These are phyloP conservation scores for Sphenopsis melanotis DNA, from an alignment of 2,797 vertebrate species.

Conservation along the genomic window DNA sequence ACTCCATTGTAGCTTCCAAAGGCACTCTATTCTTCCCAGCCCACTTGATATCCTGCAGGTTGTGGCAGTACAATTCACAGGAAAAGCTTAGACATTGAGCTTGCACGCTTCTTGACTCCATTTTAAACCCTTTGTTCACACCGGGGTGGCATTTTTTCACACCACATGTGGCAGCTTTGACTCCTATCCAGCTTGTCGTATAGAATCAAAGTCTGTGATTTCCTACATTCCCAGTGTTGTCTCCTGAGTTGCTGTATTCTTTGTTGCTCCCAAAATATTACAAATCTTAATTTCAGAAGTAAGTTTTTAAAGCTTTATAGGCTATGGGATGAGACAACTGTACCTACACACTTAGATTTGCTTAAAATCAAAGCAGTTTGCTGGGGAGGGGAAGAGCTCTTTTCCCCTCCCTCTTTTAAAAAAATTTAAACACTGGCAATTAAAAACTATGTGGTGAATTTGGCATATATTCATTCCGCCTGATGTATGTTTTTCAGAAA, in stretches of 20 bases:
- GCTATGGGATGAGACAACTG: background rate
- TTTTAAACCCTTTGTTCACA: conserved; percentile 88
- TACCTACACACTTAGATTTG: background rate
- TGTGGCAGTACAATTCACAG: conserved; percentile 80
- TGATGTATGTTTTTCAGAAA: background rate
- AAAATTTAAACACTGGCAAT: background rate
- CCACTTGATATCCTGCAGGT: conserved; percentile 80
- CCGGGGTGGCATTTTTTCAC: conserved; percentile 83
- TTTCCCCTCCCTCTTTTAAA: background rate
- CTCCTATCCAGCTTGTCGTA: conserved; percentile 81
- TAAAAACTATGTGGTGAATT: background rate
- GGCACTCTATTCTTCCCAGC: conserved; percentile 71
- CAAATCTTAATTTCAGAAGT: conserved; percentile 47
- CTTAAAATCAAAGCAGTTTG: background rate
- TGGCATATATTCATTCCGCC: background rate
- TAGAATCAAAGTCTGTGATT: conserved; percentile 78
- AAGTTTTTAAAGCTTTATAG: background rate
- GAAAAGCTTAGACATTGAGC: conserved; percentile 83
- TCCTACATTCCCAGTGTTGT: conserved; percentile 51
- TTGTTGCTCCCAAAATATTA: conserved; percentile 34
- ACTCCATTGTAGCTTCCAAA: conserved; percentile 67
- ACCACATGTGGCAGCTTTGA: conserved; percentile 82
- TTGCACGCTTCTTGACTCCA: conserved; percentile 82
- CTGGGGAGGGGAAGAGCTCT: background rate
- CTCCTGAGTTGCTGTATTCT: conserved; percentile 43